A percentile compares a stretch with the other conserved stretches of the same genome.
Conservation (phyloP, 2,888 invertebrate genomes). For the Pandemis heparana region DNA sequence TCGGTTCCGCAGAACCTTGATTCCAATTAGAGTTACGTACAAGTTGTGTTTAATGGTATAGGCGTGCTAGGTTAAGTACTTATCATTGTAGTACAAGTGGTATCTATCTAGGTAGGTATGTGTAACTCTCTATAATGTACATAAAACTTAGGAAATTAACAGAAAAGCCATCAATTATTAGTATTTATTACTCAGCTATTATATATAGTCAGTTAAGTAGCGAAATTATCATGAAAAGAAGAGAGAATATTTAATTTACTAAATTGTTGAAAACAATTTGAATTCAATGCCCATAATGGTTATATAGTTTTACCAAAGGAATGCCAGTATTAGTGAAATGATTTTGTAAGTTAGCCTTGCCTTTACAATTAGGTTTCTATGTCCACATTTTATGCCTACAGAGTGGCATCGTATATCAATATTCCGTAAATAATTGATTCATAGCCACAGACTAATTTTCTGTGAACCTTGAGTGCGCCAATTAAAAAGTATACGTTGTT, state of each 20-base stretch:
- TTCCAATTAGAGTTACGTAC: slow-evolving; percentile 24
- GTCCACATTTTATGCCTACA: neutral
- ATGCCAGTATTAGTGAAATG: no score
- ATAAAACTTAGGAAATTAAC: no score
- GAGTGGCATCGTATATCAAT: neutral
- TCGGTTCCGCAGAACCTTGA: slow-evolving; percentile 25
- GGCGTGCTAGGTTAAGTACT: neutral
- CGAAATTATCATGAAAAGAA: no score
- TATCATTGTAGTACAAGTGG: no score
- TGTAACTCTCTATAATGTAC: no score
- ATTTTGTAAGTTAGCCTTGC: neutral
- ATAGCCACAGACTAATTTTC: neutral
- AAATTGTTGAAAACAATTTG: no score
- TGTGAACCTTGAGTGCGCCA: neutral
- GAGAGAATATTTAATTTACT: no score
- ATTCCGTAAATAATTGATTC: slow-evolving; percentile 10
- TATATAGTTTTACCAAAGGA: no score
- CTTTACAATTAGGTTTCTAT: neutral
- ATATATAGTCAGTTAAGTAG: no score
- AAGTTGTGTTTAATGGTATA: neutral
- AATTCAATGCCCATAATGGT: no score
- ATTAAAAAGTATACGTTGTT: slow-evolving; percentile 13
- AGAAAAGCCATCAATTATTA: neutral
- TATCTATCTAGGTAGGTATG: no score
- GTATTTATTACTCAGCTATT: no score